Base-by-base conservation (phyloP, 1,140 invertebrate species). In the Thaumatotibia leucotreta region DNA sequence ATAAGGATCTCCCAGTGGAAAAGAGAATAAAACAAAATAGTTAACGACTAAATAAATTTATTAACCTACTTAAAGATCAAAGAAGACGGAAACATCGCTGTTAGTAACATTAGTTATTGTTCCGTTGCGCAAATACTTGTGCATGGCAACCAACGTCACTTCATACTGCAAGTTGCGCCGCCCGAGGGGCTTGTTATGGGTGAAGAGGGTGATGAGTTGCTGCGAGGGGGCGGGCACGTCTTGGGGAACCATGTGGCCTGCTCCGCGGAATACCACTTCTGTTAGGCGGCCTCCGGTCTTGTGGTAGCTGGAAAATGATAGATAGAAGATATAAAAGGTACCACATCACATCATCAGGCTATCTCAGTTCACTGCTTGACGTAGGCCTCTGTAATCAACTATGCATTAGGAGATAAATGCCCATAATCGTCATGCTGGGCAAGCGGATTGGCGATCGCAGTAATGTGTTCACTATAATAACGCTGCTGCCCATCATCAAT, bases 181-280 rank as follows among this genome's bases (percentile, higher is more conserved):
- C 23, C 70, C 73, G 10, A 88, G 69, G 0, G 78, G 68, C 11
- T 68, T 9, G 6, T 66, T 65, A 50, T 76, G 78, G 1, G 95
- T 94, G 82, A 96, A 96, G 65, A 93, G 89, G 17, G 93, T 91
- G 31, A 96, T 94, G 54, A 97, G 83, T 72, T 94, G 93, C 61
- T 93, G 92, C 0, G 92, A 92, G 79, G 93, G 92, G 14, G 87
- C 91, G 0, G 95, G 95, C 74, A 94, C 92, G 86, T 96, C 95
- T 11, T 89, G 71, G 0, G 95, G 95, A 20, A 95, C 93, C 92
- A 96, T 95, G 70, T 97, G 95, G 0, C 96, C 95, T 6, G 95
- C 95, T 75, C 94, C 93, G 33, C 94, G 90, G 2, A 95, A 91
- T 27, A 95, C 72, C n/a, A 95, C 93, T 82, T 95, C 94, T 9